phyloP scores from a whole-genome alignment of 2,113 vertebrate genomes.

The Pterocles gutturalis region DNA sequence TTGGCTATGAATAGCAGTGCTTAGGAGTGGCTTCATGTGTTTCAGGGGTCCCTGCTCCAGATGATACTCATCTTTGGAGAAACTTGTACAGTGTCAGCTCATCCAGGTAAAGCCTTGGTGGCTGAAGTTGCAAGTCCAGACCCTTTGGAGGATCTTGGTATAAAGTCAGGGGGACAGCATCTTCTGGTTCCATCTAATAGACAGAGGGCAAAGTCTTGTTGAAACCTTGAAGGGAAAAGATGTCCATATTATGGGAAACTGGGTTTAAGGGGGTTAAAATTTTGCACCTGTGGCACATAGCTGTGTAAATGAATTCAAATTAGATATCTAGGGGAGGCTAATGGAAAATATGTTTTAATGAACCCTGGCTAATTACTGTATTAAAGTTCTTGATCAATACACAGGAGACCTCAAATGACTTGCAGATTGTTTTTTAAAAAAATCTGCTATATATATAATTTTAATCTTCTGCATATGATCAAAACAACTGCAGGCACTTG shows the following conservation, averaged over 20 bases:
- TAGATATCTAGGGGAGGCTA: constrained; percentile 1
- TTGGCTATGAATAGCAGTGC: not conserved
- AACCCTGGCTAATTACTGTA: constrained; percentile 43
- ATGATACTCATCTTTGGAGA: not conserved
- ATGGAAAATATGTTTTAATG: constrained; percentile 48
- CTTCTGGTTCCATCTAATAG: not conserved
- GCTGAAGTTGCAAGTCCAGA: not conserved
- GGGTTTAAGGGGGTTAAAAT: not conserved
- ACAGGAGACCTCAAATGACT: not conserved
- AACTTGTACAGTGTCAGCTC: not conserved
- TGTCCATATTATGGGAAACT: not conserved
- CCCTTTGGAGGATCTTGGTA: not conserved
- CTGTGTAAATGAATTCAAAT: constrained; percentile 33
- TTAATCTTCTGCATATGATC: not conserved
- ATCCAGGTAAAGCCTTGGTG: not conserved
- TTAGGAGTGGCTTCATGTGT: not conserved
- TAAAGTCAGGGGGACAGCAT: not conserved
- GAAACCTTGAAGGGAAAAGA: not conserved
- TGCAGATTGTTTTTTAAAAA: not conserved
- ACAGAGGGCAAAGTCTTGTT: not conserved
- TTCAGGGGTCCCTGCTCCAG: not conserved
- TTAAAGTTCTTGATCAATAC: constrained; percentile 58
- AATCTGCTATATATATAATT: not conserved
- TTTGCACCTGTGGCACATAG: not conserved
- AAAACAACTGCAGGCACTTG: not conserved